phyloP scores from a whole-genome alignment of 1,140 invertebrate species.

The Camponotus vicinus region DNA sequence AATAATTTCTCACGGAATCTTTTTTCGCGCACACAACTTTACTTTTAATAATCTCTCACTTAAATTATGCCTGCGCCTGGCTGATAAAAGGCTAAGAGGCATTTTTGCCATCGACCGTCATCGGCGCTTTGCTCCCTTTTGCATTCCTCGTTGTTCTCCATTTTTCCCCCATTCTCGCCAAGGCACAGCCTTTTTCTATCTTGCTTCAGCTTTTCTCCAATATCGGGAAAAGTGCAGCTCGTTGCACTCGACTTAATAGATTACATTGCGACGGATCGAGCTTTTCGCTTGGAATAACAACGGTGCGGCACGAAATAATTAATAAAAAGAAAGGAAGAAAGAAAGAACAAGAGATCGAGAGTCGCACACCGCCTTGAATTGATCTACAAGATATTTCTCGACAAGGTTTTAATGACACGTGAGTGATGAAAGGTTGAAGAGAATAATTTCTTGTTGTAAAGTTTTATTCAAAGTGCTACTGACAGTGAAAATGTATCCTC shows the following conservation, averaged over 20 bases:
- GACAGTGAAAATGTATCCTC: constrained; percentile 49
- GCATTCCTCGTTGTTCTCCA: constrained; percentile 60
- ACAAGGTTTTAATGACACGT: constrained; percentile 42
- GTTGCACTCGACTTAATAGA: constrained; percentile 64
- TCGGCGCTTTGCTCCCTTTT: constrained; percentile 63
- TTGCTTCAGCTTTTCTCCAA: constrained; percentile 36
- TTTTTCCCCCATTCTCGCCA: constrained; percentile 40
- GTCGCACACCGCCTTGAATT: constrained; percentile 5
- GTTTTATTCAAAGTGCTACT: background rate
- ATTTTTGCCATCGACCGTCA: constrained; percentile 69
- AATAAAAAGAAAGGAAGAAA: constrained; percentile 23
- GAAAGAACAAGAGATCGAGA: background rate
- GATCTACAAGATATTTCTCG: constrained; percentile 20
- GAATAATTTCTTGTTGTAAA: constrained; percentile 63
- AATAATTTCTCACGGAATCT: constrained; percentile 49
- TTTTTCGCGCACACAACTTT: constrained; percentile 22
- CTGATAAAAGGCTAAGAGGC: constrained; percentile 70
- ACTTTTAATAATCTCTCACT: constrained; percentile 66
- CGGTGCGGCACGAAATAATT: constrained; percentile 48
- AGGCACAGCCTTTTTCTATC: constrained; percentile 26
- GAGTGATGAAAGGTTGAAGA: constrained; percentile 56
- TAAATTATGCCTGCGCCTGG: constrained; percentile 69
- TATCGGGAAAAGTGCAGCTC: constrained; percentile 55
- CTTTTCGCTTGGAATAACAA: constrained; percentile 23
- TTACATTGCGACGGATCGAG: constrained; percentile 57